phyloP scores from a whole-genome alignment of 2,113 vertebrate species.

The Raja brachyura region DNA sequence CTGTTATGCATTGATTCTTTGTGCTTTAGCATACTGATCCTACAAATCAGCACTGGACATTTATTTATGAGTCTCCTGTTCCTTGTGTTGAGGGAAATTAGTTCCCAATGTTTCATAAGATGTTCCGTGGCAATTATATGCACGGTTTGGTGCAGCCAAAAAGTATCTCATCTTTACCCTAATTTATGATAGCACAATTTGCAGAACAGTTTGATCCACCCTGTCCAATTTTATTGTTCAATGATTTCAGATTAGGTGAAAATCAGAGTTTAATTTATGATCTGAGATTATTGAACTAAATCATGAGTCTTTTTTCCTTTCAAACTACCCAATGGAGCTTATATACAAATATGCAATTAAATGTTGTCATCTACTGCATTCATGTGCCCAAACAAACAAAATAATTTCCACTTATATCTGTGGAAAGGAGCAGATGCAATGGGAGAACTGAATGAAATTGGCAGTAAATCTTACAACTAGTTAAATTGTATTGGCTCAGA shows the following conservation, averaged over 20 bases:
- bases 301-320: neutral
- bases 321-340: neutral
- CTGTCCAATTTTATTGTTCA: neutral
- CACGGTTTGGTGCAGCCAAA: neutral
- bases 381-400: constrained; percentile 18
- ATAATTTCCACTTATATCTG: constrained; percentile 9
- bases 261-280: neutral
- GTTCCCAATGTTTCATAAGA: neutral
- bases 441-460: neutral
- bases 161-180: neutral
- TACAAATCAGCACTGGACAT: too few relatives aligned
- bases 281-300: neutral
- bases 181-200: neutral
- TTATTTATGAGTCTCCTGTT: too few relatives aligned
- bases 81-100: neutral
- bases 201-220: neutral
- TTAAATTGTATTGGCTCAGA: neutral
- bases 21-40: too few relatives aligned
- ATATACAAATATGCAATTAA: neutral
- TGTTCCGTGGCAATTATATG: neutral
- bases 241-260: neutral
- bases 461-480: neutral
- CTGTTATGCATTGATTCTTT: too few relatives aligned
- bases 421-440: constrained; percentile 12
- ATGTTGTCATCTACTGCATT: constrained; percentile 19